Base-by-base conservation (phyloP, 2,888 invertebrate genomes). In the Drosophila ustulata region DNA sequence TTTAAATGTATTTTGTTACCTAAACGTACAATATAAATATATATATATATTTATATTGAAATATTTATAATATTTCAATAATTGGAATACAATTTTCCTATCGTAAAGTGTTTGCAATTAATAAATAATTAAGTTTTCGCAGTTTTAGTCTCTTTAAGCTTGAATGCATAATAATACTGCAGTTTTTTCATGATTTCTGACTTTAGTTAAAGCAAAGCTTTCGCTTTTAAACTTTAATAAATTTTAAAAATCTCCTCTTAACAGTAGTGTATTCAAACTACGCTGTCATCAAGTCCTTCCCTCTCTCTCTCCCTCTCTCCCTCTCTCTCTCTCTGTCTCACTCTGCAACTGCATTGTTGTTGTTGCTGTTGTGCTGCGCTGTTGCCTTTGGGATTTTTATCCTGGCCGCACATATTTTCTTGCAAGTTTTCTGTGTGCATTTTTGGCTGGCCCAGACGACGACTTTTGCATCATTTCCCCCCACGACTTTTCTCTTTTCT, bases 331-430 rank as follows among this genome's bases (percentile, higher is more conserved):
- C 2, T 37, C 11, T 11, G 11, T 4, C 37, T n/a, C 37, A 11
- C 4, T 34, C 4, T 34, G 4, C 37, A 37, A n/a, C 11, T 34
- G 11, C 26, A 9, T 30, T 32, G 37, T 39, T 8, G 2, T 39
- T 34, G 37, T 65, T 46, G 37, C 61, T 46, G 13, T 18, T 28
- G 8, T 37, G 11, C 18, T 39, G 8, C 50, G 25, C 45, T 49
- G 50, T 51, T 61, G 66, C 34, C 46, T 67, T 57, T 37, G 46
- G 55, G 70, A 66, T 75, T 68, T 77, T 77, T 37, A 37, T 79
- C 61, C 58, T 70, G 46, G 68, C 56, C 64, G 62, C 85, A 75
- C 72, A 78, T 68, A 78, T 69, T 82, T 82, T 73, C 59, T 66
- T 76, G 50, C 34, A 64, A 65, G 66, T 75, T 71, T 71, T 51